Base-by-base conservation (phyloP, 2,888 invertebrate species). In the Itoplectis maculator region DNA sequence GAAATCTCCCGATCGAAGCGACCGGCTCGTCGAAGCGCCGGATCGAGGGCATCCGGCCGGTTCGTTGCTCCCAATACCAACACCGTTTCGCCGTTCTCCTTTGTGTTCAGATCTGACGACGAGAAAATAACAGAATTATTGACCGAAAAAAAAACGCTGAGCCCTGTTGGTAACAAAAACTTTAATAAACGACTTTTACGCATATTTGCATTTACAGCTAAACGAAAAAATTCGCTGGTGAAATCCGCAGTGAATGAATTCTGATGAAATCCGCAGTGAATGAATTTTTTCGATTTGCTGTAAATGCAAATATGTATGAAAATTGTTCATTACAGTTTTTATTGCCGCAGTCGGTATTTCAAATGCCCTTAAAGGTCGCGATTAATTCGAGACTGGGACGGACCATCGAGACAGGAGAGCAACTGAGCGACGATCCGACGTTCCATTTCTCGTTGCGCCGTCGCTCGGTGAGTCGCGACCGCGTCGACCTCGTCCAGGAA, bases 401-500 rank as follows among this genome's bases (percentile, higher is more conserved):
- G 92, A 95, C 96, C 96, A 94, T 99, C 99, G 89, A 99, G 94
- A 88, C 98, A 98, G 13, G 96, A 95, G 45, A 98, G 93, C 75
- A 99, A 93, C 93, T 99, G 99, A 0, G 99, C 96, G 7, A 99
- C 99, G 93, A 99, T 98, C 82, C 99, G 94, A 83, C 97, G 95
- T 91, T 99, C 99, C 99, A 99, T 99, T 89, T 98, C 99, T 91
- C 97, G 96, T 88, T 97, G 97, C 2, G 98, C 98, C 88, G 96
- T 96, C 77, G 98, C 96, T 89, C 98, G 94, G 91, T 98, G 97
- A 5, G 97, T 97, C 42, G 98, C 97, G 61, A 99, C 96, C n/a
- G 98, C 96, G 94, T 99, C 99, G 81, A 99, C 97, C 94, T 99
- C 99, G 93, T 99, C 99, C 84, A 99, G 96, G 90, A 99, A 98